These are phyloP conservation scores for Ornithorhynchus anatinus DNA, from an alignment of 2,113 vertebrate species.

Conservation along the genomic window DNA sequence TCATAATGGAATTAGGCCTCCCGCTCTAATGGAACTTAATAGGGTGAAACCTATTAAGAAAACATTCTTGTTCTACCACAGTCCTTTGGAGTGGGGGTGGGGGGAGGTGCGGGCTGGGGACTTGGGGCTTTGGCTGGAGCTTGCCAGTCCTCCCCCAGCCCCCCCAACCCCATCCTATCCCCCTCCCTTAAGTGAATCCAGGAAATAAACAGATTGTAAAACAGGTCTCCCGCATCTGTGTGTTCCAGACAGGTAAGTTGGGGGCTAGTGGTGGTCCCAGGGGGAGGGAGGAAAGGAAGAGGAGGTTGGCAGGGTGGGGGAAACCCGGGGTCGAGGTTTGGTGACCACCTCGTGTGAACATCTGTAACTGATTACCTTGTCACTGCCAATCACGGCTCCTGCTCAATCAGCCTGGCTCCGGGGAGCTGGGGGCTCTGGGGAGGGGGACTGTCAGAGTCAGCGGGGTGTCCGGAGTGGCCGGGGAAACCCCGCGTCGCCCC, in stretches of 20 bases:
- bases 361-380: conserved; percentile 64
- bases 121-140: neutral
- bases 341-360: conserved; percentile 69
- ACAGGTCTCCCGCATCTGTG: neutral
- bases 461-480: no score
- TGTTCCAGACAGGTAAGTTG: conserved; percentile 35
- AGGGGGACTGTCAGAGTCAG: neutral
- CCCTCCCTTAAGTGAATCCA: neutral
- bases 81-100: no score
- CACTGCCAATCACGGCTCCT: conserved; percentile 23
- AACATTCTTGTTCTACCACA: neutral
- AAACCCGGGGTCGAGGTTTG: conserved; percentile 26
- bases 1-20: no score
- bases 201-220: conserved; percentile 32
- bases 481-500: no score
- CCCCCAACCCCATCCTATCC: no score
- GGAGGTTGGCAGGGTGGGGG: no score
- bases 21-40: neutral
- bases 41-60: neutral
- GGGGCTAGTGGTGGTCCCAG: neutral
- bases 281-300: rapidly evolving
- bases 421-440: conserved; percentile 15
- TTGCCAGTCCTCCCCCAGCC: no score
- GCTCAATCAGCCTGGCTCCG: conserved; percentile 58
- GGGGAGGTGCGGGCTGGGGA: rapidly evolving